These are phyloP conservation scores for Mesoligia furuncula DNA, from an alignment of 2,888 invertebrate genomes.

Conservation along the genomic window DNA sequence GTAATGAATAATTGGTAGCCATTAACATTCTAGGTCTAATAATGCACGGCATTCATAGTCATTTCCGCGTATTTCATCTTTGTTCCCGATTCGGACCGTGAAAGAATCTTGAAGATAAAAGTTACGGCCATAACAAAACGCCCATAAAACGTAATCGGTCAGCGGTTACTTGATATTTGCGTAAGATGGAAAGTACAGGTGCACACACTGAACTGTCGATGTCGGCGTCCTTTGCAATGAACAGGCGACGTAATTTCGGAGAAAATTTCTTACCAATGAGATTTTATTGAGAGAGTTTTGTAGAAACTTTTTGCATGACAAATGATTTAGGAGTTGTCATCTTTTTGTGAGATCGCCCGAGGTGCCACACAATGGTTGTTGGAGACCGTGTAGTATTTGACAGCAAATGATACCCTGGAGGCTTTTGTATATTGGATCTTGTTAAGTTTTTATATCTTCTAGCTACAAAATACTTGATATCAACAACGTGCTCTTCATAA, in stretches of 20 bases:
- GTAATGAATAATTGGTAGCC: conserved; percentile 37
- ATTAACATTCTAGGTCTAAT: conserved; percentile 64
- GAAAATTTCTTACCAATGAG: not conserved
- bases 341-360: conserved; percentile 14
- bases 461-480: not conserved
- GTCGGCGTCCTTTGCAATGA: conserved; percentile 33
- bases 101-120: conserved; percentile 58
- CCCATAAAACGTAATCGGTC: conserved; percentile 57
- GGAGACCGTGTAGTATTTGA: conserved; percentile 3
- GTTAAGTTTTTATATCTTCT: conserved; percentile 10
- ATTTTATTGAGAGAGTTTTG: conserved; percentile 16
- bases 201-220: conserved; percentile 23
- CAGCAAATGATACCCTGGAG: conserved; percentile 5
- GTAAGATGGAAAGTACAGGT: conserved; percentile 60
- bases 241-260: conserved; percentile 18
- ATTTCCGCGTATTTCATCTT: conserved; percentile 65
- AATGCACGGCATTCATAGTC: conserved; percentile 48
- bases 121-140: conserved; percentile 53
- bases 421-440: conserved; percentile 9
- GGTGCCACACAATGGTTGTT: conserved; percentile 14
- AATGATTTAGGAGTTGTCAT: conserved; percentile 12
- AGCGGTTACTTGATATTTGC: conserved; percentile 47
- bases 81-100: conserved; percentile 61
- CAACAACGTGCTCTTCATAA: not conserved
- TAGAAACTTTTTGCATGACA: conserved; percentile 12